Evolutionary conservation across 2,888 invertebrate species (phyloP).

Genomic region (Gari tellinella): DNA sequence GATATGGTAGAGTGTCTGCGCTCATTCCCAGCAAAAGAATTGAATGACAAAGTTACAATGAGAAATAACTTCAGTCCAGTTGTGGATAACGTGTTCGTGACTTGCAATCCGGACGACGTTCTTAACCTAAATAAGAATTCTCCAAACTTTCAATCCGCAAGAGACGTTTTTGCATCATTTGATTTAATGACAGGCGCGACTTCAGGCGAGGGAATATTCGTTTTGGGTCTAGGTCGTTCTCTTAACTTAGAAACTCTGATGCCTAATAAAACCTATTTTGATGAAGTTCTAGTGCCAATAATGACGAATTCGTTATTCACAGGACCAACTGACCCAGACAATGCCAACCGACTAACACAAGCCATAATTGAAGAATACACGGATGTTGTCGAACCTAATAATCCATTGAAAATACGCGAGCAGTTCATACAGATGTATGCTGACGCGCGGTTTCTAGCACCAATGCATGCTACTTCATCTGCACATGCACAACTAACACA

Average conservation of each 20-base stretch:
- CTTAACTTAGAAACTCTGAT: conserved; percentile 18
- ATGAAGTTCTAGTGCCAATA: conserved; percentile 18
- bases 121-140: conserved; percentile 21
- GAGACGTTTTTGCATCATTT: conserved; percentile 35
- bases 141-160: conserved; percentile 18
- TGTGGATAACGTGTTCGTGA: conserved; percentile 43
- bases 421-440: conserved; percentile 95
- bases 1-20: neutral
- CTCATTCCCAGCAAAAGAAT: neutral
- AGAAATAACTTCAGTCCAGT: conserved; percentile 12
- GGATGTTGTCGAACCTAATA: conserved; percentile 83
- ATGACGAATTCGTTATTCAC: neutral
- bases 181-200: conserved; percentile 44
- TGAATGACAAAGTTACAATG: neutral
- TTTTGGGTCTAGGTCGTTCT: conserved; percentile 17
- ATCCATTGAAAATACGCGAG: conserved; percentile 90
- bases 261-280: conserved; percentile 21
- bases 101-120: conserved; percentile 24
- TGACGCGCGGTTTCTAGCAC: conserved; percentile 97
- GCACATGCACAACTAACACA: conserved; percentile 87
- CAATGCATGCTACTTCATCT: conserved; percentile 95
- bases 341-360: neutral
- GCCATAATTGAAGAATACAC: conserved; percentile 38
- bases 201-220: conserved; percentile 33
- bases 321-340: neutral